These are phyloP conservation scores for Tryphoninae sp. DNA, from an alignment of 2,888 invertebrate species.

Conservation along the genomic window DNA sequence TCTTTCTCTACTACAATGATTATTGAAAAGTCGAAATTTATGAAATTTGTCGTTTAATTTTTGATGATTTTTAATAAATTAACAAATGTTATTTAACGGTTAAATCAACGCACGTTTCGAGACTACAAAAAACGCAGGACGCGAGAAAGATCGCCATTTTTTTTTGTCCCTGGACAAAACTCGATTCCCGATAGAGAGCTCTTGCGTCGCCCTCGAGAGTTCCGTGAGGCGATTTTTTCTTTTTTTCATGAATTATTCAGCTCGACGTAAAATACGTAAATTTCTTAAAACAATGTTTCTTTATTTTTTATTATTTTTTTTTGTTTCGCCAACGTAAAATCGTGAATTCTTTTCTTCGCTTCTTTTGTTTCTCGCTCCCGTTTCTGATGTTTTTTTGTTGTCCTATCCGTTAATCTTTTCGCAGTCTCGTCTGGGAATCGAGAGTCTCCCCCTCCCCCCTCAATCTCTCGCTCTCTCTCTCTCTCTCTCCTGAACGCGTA, in stretches of 20 bases:
- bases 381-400: not conserved
- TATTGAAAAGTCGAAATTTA: no score
- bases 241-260: not conserved
- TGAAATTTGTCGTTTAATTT: not conserved
- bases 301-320: not conserved
- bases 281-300: slow-evolving; percentile 2
- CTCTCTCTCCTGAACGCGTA: slow-evolving; percentile 48
- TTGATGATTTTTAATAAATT: no score
- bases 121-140: no score
- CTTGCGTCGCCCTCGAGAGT: no score
- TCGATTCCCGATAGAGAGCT: no score
- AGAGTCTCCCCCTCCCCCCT: not conserved
- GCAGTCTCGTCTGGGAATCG: slow-evolving; percentile 32
- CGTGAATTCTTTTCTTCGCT: slow-evolving; percentile 46
- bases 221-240: no score
- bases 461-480: not conserved
- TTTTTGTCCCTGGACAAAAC: no score
- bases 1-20: no score
- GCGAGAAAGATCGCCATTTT: no score
- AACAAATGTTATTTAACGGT: no score
- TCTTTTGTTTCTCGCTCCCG: slow-evolving; percentile 31
- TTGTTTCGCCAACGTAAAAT: slow-evolving; percentile 63
- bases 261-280: slow-evolving; percentile 16
- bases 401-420: slow-evolving; percentile 62
- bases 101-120: no score